Base-by-base conservation (phyloP, 2,113 vertebrate species). In the Asarcornis scutulata region DNA sequence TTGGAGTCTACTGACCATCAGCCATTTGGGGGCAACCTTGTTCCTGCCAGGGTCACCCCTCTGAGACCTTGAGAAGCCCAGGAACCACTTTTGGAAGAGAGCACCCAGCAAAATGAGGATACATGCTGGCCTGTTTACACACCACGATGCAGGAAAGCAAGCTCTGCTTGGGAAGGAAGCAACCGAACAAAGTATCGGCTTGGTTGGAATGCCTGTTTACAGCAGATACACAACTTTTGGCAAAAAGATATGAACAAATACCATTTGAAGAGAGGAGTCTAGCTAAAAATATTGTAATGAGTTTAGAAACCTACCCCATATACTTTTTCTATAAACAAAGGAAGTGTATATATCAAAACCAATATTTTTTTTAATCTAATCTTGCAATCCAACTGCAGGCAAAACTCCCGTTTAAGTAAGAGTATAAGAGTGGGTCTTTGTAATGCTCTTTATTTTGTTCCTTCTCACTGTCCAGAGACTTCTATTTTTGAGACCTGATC, bases 401-500 rank as follows among this genome's bases (percentile, higher is more conserved):
- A 4, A 59, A 96, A 82, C 81, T 92, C 83, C 92, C 79, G 89
- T 66, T 83, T 64, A 93, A 97, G 66, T 69, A 93, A 87, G 63
- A 91, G 67, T 50, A 17, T 27, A 85, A 69, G 50, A 93, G 74
- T 55, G 58, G 73, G 62, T 55, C 34, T 79, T 76, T 86, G 62
- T 62, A 92, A 75, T 74, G 82, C 59, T 91, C 53, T 88, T 68
- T 83, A 23, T 64, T 90, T 93, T 86, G 82, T 71, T 82, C 68
- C 86, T 88, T 93, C 88, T 84, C 71, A 89, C 81, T 44, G 85
- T 84, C 32, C 86, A 97, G 78, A 78, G 59, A 84, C 36, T 95
- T 93, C 90, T 89, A 94, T 95, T 97, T 97, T 93, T 82, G 75
- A 97, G 69, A 93, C 88, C 89, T 62, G 71, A 93, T 89, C 79